Evolutionary conservation across 2,113 vertebrate genomes (phyloP).

Genomic region (Plecturocebus donacophilus): DNA sequence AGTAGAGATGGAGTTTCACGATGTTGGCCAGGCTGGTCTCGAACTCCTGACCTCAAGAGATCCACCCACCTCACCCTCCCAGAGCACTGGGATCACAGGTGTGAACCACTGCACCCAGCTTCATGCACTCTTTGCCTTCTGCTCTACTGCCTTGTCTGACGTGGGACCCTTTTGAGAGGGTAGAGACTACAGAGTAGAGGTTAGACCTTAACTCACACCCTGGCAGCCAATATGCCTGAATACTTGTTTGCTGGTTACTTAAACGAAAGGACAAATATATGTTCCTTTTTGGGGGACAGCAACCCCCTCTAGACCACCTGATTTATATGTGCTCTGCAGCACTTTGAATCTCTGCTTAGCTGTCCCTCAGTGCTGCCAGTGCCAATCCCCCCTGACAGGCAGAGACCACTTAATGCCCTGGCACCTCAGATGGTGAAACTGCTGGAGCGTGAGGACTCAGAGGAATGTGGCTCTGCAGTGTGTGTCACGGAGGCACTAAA

Average conservation of each 20-base stretch:
- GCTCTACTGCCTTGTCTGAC: not conserved
- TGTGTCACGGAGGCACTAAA: not conserved
- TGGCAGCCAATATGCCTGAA: not conserved
- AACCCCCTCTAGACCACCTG: not conserved
- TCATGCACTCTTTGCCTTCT: not conserved
- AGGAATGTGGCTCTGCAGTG: not conserved
- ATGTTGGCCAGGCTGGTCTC: too few species aligned
- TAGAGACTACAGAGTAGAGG: not conserved
- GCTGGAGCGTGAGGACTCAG: not conserved
- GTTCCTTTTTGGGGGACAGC: not conserved
- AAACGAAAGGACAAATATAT: not conserved
- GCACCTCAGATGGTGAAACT: slow-evolving; percentile 3
- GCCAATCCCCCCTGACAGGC: not conserved
- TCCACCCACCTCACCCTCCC: too few species aligned
- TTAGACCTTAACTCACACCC: not conserved
- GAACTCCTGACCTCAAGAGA: too few species aligned
- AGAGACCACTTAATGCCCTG: slow-evolving; percentile 19
- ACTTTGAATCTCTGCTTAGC: not conserved
- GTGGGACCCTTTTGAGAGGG: not conserved
- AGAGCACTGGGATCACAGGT: too few species aligned
- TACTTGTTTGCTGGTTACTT: not conserved
- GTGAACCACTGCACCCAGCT: too few species aligned
- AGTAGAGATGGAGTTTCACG: too few species aligned
- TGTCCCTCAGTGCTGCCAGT: not conserved
- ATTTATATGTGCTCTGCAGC: not conserved